phyloP scores from a whole-genome alignment of 1,140 invertebrate species.

The Pissodes strobi region DNA sequence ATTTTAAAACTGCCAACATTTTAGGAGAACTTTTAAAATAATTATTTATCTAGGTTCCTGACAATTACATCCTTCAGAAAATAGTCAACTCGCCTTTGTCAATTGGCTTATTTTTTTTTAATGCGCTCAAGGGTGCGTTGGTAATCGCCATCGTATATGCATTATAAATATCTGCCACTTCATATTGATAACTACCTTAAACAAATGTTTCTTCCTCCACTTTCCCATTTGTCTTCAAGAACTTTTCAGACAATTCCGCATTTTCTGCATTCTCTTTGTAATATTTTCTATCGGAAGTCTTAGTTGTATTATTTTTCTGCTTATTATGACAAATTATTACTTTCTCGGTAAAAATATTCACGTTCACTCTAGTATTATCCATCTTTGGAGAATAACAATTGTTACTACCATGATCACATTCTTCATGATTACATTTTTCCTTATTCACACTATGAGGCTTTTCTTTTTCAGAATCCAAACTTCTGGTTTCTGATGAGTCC shows the following conservation, averaged over 20 bases:
- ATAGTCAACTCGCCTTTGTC: no score
- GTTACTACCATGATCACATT: slow-evolving; percentile 7
- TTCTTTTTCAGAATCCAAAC: slow-evolving; percentile 40
- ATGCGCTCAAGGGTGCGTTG: no score
- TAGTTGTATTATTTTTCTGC: slow-evolving; percentile 10
- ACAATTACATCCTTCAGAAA: no score
- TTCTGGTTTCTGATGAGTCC: slow-evolving; percentile 47
- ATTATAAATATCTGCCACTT: no score
- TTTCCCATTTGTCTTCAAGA: slow-evolving; percentile 24
- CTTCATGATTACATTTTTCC: slow-evolving; percentile 32
- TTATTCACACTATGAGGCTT: slow-evolving; percentile 4
- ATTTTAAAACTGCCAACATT: no score
- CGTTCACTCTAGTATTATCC: slow-evolving; percentile 15
- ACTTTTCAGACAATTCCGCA: slow-evolving; percentile 6
- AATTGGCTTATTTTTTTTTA: no score
- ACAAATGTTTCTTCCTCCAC: slow-evolving; percentile 42
- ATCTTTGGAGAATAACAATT: neutral
- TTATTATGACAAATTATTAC: slow-evolving; percentile 35
- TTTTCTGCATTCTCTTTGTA: neutral
- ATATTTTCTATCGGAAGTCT: neutral
- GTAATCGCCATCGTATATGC: no score
- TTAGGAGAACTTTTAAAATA: no score
- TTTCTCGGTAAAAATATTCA: slow-evolving; percentile 42
- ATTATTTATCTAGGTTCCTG: no score
- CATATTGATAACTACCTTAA: no score